Evolutionary conservation across 2,888 invertebrate genomes (phyloP).

Genomic region (Phymatocera aterrima): DNA sequence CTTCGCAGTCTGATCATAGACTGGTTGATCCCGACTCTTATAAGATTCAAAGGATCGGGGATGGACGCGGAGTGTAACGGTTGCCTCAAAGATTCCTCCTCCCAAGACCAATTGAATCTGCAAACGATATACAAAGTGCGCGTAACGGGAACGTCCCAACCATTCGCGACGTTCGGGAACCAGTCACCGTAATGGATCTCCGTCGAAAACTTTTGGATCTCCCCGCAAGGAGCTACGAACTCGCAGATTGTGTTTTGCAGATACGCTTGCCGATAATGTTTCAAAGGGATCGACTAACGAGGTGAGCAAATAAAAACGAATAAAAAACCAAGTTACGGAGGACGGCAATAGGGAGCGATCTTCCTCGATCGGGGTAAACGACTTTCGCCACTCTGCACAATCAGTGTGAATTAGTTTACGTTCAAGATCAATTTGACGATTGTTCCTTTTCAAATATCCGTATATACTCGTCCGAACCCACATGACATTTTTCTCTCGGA

Average conservation of each 20-base stretch:
- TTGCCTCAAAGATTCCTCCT: slow-evolving; percentile 7
- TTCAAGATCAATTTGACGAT: too few species aligned
- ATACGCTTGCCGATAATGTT: slow-evolving; percentile 30
- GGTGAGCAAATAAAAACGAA: too few species aligned
- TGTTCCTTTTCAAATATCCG: too few species aligned
- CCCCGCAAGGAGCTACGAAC: not conserved
- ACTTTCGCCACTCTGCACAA: not conserved
- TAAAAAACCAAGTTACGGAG: slow-evolving; percentile 7
- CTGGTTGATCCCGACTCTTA: not conserved
- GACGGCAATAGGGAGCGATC: not conserved
- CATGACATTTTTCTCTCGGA: not conserved
- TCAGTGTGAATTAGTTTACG: not conserved
- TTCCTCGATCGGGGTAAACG: not conserved
- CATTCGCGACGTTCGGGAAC: too few species aligned
- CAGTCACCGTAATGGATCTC: slow-evolving; percentile 14
- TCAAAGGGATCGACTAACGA: slow-evolving; percentile 41
- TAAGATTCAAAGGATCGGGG: slow-evolving; percentile 4
- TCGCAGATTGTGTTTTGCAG: slow-evolving; percentile 7
- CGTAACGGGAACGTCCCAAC: not conserved
- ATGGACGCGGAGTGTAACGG: not conserved
- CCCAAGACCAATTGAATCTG: slow-evolving; percentile 21
- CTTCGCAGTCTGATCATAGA: not conserved
- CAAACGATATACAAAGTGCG: slow-evolving; percentile 7
- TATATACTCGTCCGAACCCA: too few species aligned
- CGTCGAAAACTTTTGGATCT: slow-evolving; percentile 28